Base-by-base conservation (phyloP, 2,113 vertebrate genomes). In the Perccottus glenii region DNA sequence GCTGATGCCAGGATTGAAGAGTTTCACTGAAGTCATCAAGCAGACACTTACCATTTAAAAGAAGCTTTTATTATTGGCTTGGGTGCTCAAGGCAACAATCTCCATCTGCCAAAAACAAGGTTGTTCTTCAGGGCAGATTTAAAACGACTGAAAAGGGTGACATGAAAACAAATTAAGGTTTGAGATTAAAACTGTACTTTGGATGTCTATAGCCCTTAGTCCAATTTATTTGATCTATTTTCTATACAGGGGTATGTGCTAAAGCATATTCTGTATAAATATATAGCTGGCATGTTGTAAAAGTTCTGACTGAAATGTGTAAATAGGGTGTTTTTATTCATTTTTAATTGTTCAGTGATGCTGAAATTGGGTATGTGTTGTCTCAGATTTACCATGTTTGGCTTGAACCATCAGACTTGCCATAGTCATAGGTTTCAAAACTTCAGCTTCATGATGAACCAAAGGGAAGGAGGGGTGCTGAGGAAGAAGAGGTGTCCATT, bases 271-370 rank as follows among this genome's bases (percentile, higher is more conserved):
- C 91, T 88, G 90, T 93, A 92, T 92, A 86, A 88, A 92, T 87
- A 89, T 92, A 88, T 93, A 92, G 90, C 90, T 90, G 91, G 92
- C 93, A 94, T 93, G 92, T 91, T 92, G 91, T 92, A 92, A 86
- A 90, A 88, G 91, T 89, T 91, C 89, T 84, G 89, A 90, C 84
- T 75, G 86, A 91, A 85, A 83, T 81, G 88, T 93, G 92, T 94
- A 94, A 92, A 94, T 94, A 93, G 88, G 80, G 91, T 94, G 93
- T 94, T 93, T 93, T 91, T 94, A 93, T 92, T 93, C 91, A 91
- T 93, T 93, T 94, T 91, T 91, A 91, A 91, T 91, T 90, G 92
- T 93, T 93, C 90, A 88, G 90, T 93, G 90, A 92, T 38, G 87
- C 89, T 90, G 90, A 90, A 87, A 91, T 91, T 90, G 88, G 88